Conservation (phyloP, 2,113 vertebrate species). For the Pelvicachromis taeniatus region DNA sequence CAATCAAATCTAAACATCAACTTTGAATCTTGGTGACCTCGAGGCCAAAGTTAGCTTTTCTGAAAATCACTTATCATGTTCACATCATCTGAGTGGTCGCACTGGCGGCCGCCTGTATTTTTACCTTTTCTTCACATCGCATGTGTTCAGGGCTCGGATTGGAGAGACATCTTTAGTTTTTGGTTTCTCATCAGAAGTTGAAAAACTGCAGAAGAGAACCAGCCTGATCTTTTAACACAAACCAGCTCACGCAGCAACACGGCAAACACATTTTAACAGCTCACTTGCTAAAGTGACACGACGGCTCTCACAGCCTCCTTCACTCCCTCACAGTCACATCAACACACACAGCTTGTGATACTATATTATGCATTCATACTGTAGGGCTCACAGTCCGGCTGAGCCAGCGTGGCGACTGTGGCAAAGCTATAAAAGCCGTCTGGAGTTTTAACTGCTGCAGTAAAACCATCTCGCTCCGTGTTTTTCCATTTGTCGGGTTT, state of each 20-base stretch:
- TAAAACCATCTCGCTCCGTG: slow-evolving; percentile 5
- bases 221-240: background rate
- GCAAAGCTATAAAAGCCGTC: slow-evolving; percentile 31
- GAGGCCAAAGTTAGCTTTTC: too few relatives aligned
- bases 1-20: background rate
- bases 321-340: background rate
- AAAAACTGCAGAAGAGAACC: background rate
- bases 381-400: background rate
- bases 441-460: slow-evolving; percentile 18
- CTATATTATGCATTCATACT: background rate
- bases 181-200: background rate
- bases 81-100: too few relatives aligned
- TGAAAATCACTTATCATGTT: too few relatives aligned
- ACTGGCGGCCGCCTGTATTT: too few relatives aligned
- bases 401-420: slow-evolving; percentile 18
- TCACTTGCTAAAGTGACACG: background rate
- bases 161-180: too few relatives aligned
- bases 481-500: background rate
- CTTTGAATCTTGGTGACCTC: background rate
- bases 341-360: background rate
- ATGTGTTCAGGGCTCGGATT: background rate
- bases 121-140: background rate
- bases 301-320: background rate
- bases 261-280: background rate
- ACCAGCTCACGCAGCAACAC: background rate